Conservation (phyloP, 2,797 vertebrate species). For the Meda fulgida region DNA sequence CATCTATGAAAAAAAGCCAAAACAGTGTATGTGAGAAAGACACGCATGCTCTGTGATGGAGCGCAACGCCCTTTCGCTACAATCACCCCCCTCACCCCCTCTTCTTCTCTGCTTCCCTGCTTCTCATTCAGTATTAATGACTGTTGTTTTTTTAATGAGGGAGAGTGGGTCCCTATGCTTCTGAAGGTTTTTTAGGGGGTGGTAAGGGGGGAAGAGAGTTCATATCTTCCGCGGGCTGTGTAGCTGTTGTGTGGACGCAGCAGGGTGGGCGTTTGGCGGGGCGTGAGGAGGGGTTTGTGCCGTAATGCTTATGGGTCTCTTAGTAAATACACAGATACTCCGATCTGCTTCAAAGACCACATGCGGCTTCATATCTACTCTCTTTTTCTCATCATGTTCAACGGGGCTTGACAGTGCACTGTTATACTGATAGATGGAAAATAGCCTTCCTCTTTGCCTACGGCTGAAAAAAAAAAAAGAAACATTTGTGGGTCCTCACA, state of each 20-base stretch:
- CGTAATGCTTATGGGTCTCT: constrained; percentile 33
- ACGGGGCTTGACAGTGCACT: constrained; percentile 13
- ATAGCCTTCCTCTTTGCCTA: constrained; percentile 29
- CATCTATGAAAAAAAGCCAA: neutral
- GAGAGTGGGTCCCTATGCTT: constrained; percentile 75
- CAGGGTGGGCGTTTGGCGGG: constrained; percentile 59
- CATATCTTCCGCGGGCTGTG: constrained; percentile 71
- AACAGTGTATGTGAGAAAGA: constrained; percentile 17
- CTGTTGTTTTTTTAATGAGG: constrained; percentile 82
- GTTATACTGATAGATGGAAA: constrained; percentile 35
- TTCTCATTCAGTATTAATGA: constrained; percentile 85
- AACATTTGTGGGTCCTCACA: constrained; percentile 55
- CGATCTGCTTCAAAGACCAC: constrained; percentile 42
- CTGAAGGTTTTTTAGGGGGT: constrained; percentile 60
- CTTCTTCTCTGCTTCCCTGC: constrained; percentile 56
- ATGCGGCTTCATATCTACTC: constrained; percentile 36
- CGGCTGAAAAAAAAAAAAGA: neutral
- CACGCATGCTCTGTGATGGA: constrained; percentile 52
- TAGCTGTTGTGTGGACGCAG: constrained; percentile 65
- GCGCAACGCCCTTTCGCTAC: constrained; percentile 25
- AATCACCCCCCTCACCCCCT: constrained; percentile 13
- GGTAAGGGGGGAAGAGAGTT: constrained; percentile 58
- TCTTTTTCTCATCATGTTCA: constrained; percentile 38
- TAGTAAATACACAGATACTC: constrained; percentile 49
- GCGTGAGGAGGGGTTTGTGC: constrained; percentile 21